A percentile compares a stretch with the other conserved stretches of the same genome.
Evolutionary conservation across 2,797 vertebrate species (phyloP).

Genomic region (Nyctalus aviator): DNA sequence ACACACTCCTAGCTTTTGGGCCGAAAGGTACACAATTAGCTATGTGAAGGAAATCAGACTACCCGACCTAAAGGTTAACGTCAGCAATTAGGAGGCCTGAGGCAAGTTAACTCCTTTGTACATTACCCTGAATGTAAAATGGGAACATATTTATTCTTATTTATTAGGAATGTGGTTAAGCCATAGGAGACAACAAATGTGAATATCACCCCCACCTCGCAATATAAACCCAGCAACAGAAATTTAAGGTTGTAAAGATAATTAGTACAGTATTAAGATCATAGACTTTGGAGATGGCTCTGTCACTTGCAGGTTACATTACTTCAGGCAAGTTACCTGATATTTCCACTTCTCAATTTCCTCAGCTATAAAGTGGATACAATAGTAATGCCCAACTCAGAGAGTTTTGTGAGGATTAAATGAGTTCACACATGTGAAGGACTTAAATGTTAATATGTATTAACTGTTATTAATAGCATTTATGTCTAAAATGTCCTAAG

Average conservation of each 20-base stretch:
- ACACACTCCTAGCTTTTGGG: constrained; percentile 13
- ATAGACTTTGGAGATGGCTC: not conserved
- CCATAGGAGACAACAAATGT: constrained; percentile 16
- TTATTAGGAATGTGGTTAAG: constrained; percentile 38
- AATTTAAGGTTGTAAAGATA: not conserved
- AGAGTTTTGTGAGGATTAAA: constrained; percentile 48
- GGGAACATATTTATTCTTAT: constrained; percentile 17
- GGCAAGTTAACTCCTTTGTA: constrained; percentile 27
- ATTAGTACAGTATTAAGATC: not conserved
- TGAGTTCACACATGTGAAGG: not conserved
- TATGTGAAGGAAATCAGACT: not conserved
- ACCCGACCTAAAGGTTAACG: constrained; percentile 7
- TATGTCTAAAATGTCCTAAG: constrained; percentile 44
- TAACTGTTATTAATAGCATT: constrained; percentile 19
- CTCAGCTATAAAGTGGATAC: constrained; percentile 40
- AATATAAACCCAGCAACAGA: not conserved
- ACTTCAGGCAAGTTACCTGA: not conserved
- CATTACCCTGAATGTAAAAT: constrained; percentile 53
- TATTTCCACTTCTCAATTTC: constrained; percentile 23
- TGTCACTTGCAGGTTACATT: not conserved
- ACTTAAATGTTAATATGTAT: not conserved
- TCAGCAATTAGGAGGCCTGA: constrained; percentile 7
- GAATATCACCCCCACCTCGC: not conserved
- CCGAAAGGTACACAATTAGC: not conserved
- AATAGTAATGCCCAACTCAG: not conserved